Conservation (phyloP, 2,797 vertebrate genomes). For the Gambelia wislizenii region DNA sequence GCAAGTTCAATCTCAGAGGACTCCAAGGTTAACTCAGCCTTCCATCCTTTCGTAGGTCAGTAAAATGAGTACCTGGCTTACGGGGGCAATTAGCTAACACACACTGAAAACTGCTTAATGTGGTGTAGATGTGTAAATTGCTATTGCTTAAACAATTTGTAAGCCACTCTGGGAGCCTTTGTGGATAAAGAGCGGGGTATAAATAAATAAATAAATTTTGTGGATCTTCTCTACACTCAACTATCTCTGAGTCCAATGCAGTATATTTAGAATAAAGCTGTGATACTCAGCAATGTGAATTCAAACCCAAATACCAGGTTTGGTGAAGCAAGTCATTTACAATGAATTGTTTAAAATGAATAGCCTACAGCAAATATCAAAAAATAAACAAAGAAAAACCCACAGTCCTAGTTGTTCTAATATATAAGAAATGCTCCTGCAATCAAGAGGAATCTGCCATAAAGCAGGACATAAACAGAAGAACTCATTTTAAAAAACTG, state of each 20-base stretch:
- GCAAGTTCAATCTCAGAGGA: too few species aligned
- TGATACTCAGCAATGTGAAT: background rate
- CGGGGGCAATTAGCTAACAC: too few species aligned
- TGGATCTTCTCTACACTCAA: background rate
- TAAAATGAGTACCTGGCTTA: too few species aligned
- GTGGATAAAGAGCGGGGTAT: too few species aligned
- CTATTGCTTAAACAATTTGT: too few species aligned
- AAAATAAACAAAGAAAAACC: background rate
- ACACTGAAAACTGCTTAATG: too few species aligned
- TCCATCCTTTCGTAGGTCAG: too few species aligned
- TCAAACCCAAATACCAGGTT: background rate
- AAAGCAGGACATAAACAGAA: background rate
- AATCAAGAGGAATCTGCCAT: background rate
- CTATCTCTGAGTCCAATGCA: background rate
- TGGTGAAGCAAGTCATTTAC: background rate
- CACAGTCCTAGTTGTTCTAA: background rate
- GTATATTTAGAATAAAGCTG: conserved; percentile 3
- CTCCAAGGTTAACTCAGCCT: too few species aligned
- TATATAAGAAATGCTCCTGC: background rate
- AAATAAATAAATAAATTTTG: too few species aligned
- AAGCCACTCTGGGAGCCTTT: too few species aligned
- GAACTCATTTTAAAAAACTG: background rate
- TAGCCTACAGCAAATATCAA: background rate
- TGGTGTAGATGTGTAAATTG: too few species aligned
- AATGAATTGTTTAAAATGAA: background rate